Evolutionary conservation across 2,797 vertebrate species (phyloP), one percentile per base, ranked within the genome.

Genomic region (Urosaurus nigricauda): DNA sequence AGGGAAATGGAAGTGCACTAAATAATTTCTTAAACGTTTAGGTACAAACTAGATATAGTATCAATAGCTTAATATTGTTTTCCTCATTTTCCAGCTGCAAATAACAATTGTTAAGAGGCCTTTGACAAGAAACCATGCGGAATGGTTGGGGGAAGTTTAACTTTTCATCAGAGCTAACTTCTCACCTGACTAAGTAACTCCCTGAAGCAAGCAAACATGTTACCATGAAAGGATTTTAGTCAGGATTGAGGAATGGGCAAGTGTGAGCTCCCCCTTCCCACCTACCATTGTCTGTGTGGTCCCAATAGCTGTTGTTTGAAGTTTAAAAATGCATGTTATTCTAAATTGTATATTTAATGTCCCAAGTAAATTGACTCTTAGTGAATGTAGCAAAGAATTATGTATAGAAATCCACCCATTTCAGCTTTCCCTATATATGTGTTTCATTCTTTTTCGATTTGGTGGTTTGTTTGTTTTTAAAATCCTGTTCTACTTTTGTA

Each of bases 1-100:
- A 91, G 90, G 90, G 90, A 93, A 89, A 51, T 90, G 93, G 35
- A 95, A 94, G 93, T 91, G 89, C 89, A 87, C 78, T 91, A 92
- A 91, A 93, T 94, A 92, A 43, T 90, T 56, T 83, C 77, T 58
- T 58, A 5, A 37, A 43, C 58, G 35, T 5, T n/a, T 56, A 58
- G 14, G 26, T 26, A 37, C 70, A 87, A 58, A 73, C 53, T 81
- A n/a, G 26, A 78, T 58, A 65, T 29, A 3, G 16, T 40, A 78
- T 53, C 32, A 7, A 13, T 17, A 11, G 1, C 26, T 70, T n/a
- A 83, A 83, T 24, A 75, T 32, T 40, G 24, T 26, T 9, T 35
- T 58, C 35, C n/a, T 43, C n/a, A 3, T 86, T 60, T 26, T 63
- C 35, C 53, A 70, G 58, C 26, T 53, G 60, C 65, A 6, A 47